Evolutionary conservation across 2,888 invertebrate species (phyloP), one percentile per base, ranked within the genome.

Genomic region (Nycteola revayana): DNA sequence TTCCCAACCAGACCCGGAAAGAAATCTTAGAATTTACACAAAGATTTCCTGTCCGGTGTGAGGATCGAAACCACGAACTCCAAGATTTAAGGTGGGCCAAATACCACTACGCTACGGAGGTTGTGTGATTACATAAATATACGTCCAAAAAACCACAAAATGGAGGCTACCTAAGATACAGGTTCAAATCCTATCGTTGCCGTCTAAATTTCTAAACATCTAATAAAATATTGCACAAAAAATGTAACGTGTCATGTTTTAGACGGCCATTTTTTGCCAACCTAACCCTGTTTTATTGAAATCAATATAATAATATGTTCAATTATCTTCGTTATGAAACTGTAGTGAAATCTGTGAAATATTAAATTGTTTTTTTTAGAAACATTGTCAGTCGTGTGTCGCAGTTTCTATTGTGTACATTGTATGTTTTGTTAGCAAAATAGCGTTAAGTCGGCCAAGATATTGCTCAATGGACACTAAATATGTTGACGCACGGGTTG

Each of bases 241-340:
- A 49, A 48, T 45, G 28, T 33, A 22, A 25, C 22, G 10, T 10
- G 22, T 34, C 33, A 28, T 37, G 4, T 20, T 24, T 24, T 28
- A 23, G 35, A 38, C 30, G 31, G 25, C 30, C 46, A 27, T 75
- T 75, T 72, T 72, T 70, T 69, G 38, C 59, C 14, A 2, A 14
- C 14, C 14, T 65, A 76, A 78, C 76, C 75, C 75, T 75, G 68
- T 69, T 66, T 59, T n/a, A 14, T 14, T 14, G 14, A 3, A 79
- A n/a, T n/a, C n/a, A 59, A 66, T 51, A 44, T 42, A 18, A 43
- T 38, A 28, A 26, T 32, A 50, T 48, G 36, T 75, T 73, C 69
- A 69, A 81, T 82, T 81, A 80, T 77, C 67, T 70, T 60, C 39
- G 75, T 86, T 83, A 75, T 78, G 84, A 82, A 85, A 84, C 82